phyloP scores from a whole-genome alignment of 2,797 vertebrate species.

The Morus bassanus region DNA sequence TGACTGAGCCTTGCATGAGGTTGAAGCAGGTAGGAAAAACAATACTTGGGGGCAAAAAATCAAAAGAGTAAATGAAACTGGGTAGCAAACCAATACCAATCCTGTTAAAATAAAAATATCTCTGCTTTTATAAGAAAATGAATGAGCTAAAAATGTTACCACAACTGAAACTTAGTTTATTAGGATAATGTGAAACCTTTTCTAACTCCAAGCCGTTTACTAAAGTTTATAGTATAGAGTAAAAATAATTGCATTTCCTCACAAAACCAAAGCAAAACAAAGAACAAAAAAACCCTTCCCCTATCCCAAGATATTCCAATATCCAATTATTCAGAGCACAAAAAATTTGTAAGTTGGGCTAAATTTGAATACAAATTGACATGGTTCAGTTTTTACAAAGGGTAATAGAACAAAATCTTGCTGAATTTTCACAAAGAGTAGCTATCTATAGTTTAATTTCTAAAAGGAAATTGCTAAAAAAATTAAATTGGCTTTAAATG shows the following conservation, averaged over 20 bases:
- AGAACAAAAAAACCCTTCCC: accelerated
- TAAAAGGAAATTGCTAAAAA: background rate
- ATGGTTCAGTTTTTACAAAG: background rate
- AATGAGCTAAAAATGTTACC: background rate
- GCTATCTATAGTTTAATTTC: background rate
- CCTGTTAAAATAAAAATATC: background rate
- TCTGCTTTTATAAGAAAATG: background rate
- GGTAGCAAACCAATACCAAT: background rate
- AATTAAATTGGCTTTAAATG: background rate
- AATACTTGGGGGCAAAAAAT: background rate
- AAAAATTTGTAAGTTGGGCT: background rate
- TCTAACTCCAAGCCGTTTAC: background rate
- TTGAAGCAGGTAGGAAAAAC: background rate
- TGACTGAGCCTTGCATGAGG: background rate
- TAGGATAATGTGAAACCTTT: background rate
- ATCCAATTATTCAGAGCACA: background rate
- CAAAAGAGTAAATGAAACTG: background rate
- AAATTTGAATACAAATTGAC: background rate
- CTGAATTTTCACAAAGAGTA: background rate
- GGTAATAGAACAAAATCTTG: background rate
- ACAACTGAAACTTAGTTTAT: background rate
- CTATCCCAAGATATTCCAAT: background rate
- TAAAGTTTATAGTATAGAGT: background rate
- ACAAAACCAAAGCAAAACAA: background rate
- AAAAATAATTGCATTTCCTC: background rate